Base-by-base conservation (phyloP, 53 echinoderm and acorn worm genomes). In the Crossaster papposus region DNA sequence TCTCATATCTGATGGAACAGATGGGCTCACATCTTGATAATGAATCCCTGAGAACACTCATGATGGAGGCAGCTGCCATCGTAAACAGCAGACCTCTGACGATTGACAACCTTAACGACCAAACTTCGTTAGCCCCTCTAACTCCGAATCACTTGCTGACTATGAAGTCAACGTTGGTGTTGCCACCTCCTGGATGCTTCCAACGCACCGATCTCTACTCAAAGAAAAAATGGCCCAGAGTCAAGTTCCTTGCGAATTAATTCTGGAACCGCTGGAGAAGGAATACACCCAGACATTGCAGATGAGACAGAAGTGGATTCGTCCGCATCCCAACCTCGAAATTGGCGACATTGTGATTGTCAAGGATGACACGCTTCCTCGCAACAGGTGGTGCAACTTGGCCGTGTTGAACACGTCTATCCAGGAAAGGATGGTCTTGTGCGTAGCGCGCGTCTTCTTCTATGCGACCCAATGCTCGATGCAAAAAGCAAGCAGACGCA, bases 81-180 rank as follows among this genome's bases (percentile, higher is more conserved):
- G 88, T 95, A 2, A 93, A 95, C 79, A 89, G 93, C 54, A 88
- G 93, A 58, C 91, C 93, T 10, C 68, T 95, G 35, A 78, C 90
- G 5, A 82, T 91, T 36, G 68, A 35, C 26, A 83, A 83, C 65
- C 83, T 83, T 77, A 80, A 90, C 24, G 77, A 80, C 52, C 81
- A 75, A 18, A 78, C 78, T 4, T 78, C 85, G 3, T 51, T 75
- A 18, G 92, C 55, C 44, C 89, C 92, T 17, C 70, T 92, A 0
- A 94, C 92, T 12, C 90, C 94, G 29, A 90, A 90, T 82, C 94
- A 90, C 68, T 80, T 62, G 62, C 63, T 92, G 20, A 78, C 78
- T 51, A 74, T 83, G 78, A 92, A 92, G 80, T 70, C 75, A 10
- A 86, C 36, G 73, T 62, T 90, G 14, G 53, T 89, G 15, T 65